Evolutionary conservation across 2,113 vertebrate species (phyloP), one percentile per base, ranked within the genome.

Genomic region (Rynchops niger): DNA sequence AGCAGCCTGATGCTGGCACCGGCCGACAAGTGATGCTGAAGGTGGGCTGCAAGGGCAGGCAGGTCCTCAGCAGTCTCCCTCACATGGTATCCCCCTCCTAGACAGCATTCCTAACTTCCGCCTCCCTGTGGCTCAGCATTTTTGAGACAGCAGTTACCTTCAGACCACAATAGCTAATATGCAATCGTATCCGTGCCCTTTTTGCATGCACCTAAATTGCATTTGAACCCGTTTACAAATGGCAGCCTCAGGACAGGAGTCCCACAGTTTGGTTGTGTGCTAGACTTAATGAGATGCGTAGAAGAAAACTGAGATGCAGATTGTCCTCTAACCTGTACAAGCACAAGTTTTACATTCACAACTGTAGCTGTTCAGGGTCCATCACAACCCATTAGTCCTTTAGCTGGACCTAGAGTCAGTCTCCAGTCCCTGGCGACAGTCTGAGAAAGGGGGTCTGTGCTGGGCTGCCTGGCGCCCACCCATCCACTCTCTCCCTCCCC

Each of bases 251-350:
- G 40, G 80, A 72, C 32, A 86, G 30, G 42, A 42, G 5, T 27
- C 65, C 49, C 67, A 32, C 43, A 6, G 16, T 49, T 15, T 34
- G 4, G 12, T 3, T 63, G 38, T 29, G 36, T 4, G 3, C 16
- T n/a, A 15, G 12, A 11, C 30, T 53, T 32, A 3, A 17, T 0
- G 0, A 40, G 11, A 26, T 2, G 3, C 6, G 11, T 6, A 45
- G 38, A 20, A 66, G 55, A 47, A 84, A 18, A 7, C 47, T 2
- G 26, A 66, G 70, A 3, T 70, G 22, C 38, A 50, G 29, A 9
- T 65, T 50, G 19, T 47, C 22, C 59, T 78, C 69, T 40, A 34
- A 53, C 9, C 15, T 40, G 32, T n/a, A 13, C 70, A 40, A 53
- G 36, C 34, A 34, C 6, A 3, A 6, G 32, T 52, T 84, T 34